Base-by-base conservation (phyloP, 2,888 invertebrate genomes). In the Flexamia atlantica region DNA sequence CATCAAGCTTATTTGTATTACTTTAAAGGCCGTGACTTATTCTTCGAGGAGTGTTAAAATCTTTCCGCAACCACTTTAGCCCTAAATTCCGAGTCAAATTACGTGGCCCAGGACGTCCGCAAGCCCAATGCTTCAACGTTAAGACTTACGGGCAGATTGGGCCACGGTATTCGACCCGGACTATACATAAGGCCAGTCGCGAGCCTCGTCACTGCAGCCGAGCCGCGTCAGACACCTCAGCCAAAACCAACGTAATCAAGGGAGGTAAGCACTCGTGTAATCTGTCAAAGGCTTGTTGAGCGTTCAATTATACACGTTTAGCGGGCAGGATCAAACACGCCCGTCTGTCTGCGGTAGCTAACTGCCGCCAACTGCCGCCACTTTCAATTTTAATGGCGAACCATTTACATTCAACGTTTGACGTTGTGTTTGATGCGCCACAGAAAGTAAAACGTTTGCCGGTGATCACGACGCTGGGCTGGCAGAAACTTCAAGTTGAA, bases 301-400 rank as follows among this genome's bases (percentile, higher is more conserved):
- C 42, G 76, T 50, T 68, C 81, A 82, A 82, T 82, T 82, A 82
- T 82, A 82, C 70, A 82, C 82, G 50, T 82, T 82, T 82, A 68
- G 82, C 40, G 17, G 74, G 17, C 2, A 9, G 1, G 32, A 68
- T 4, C 30, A 10, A 4, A 1, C 4, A 5, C 5, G 23, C 5
- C 64, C 5, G 64, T 64, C 68, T 68, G 30, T 30, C 68, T 68
- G 68, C 17, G 46, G 46, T 46, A 17, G 46, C 46, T 46, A 46
- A 46, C 12, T 46, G 46, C 46, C 46, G 46, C 40, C n/a, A 46
- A 46, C 12, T 46, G 46, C 46, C 46, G 46, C 36, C 57, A 23
- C 57, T 57, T 57, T 57, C 57, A 57, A 57, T 57, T 57, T 57
- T 57, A 57, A 57, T 57, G 57, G 23, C 23, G 14, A 57, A 57